Evolutionary conservation across 2,888 invertebrate species (phyloP), one percentile per base, ranked within the genome.

Genomic region (Idaea biselata): DNA sequence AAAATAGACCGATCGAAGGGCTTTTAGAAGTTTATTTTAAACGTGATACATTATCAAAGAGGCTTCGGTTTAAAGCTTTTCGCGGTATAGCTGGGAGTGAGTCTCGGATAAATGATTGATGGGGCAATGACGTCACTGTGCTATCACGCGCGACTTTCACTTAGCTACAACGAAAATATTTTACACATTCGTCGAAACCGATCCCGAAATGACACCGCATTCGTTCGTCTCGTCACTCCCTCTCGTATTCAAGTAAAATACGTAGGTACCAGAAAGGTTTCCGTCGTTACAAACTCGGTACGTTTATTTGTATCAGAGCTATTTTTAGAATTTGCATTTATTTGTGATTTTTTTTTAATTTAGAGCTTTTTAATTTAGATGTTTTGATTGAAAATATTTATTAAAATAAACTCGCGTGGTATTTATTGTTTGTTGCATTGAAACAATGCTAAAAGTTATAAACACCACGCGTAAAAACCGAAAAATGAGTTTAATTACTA

Each of bases 21-120:
- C 79, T 82, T 87, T 88, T 85, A 82, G 87, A 87, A 88, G 84
- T 84, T 78, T 78, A 77, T 86, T 90, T 88, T 86, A 87, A 89
- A 85, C 80, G 87, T 88, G 83, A 89, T 89, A 89, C 87, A 90
- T 91, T 90, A 90, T 87, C 78, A 85, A 83, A 83, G 83, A 82
- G 85, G 81, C 82, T 81, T 81, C 80, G 86, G 83, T 82, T 87
- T 89, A 90, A 80, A 91, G 91, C 88, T 88, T 91, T 91, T 82
- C 83, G 80, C 79, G 84, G 87, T 90, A 86, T 80, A 80, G 83
- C 78, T 79, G 77, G 79, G 78, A 85, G 81, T 83, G 83, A 79
- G 78, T 82, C 80, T 78, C 78, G 86, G 87, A 87, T 91, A 87
- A 87, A 91, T 91, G 91, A 91, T 91, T 89, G 91, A 91, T 91